Conservation (phyloP, 2,113 vertebrate species). For the Callipepla californica region DNA sequence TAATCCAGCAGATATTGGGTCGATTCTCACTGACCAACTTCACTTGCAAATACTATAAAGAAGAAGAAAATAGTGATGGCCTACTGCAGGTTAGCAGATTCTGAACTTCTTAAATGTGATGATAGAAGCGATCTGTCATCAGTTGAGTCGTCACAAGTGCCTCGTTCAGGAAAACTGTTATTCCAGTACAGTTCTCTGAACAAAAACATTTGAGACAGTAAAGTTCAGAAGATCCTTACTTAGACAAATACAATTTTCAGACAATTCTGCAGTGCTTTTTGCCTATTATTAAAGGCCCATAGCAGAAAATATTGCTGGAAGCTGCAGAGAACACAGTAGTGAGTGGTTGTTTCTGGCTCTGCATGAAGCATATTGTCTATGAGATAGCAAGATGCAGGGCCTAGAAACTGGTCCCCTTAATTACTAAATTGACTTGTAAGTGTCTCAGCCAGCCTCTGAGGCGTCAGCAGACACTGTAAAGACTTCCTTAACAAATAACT, state of each 20-base stretch:
- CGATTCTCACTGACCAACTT: background rate
- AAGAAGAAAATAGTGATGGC: background rate
- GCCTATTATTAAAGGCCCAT: background rate
- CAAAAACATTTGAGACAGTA: background rate
- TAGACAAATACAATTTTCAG: background rate
- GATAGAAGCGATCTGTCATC: background rate
- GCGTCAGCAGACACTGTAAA: background rate
- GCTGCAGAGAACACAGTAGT: background rate
- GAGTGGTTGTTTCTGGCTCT: background rate
- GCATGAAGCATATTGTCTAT: background rate
- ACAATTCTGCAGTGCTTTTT: background rate
- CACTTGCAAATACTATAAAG: background rate
- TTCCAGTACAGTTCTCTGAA: background rate
- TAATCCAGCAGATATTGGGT: background rate
- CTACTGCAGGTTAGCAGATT: background rate
- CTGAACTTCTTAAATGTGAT: background rate
- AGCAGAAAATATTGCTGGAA: background rate
- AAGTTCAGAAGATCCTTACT: background rate
- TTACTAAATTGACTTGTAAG: background rate
- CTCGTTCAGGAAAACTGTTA: background rate
- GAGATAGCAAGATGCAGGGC: background rate
- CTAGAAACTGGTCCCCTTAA: background rate
- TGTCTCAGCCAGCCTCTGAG: background rate
- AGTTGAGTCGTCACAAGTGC: background rate
- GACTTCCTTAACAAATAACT: background rate